Conservation (phyloP, 2,888 invertebrate genomes). For the Patella caerulea region DNA sequence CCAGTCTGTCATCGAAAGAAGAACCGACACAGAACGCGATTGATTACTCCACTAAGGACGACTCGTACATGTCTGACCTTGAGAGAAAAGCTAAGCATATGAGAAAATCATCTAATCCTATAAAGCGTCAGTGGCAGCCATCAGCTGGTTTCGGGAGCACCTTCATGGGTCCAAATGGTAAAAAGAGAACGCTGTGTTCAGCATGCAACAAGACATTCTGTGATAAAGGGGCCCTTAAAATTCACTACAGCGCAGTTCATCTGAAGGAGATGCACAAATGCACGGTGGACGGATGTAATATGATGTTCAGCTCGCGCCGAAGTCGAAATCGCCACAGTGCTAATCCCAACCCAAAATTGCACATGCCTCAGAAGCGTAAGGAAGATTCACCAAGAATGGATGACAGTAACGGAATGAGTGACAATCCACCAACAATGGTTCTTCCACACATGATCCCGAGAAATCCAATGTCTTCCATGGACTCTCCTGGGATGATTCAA, state of each 20-base stretch:
- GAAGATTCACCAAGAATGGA: slow-evolving; percentile 77
- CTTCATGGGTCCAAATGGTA: slow-evolving; percentile 73
- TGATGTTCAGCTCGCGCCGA: slow-evolving; percentile 98
- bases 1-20: slow-evolving; percentile 41
- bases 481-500: slow-evolving; percentile 44
- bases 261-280: slow-evolving; percentile 99
- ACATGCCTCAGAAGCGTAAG: slow-evolving; percentile 92
- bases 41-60: slow-evolving; percentile 60
- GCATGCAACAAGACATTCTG: slow-evolving; percentile 99
- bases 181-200: slow-evolving; percentile 97
- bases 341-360: slow-evolving; percentile 97
- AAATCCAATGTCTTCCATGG: slow-evolving; percentile 44
- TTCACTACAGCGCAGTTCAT: slow-evolving; percentile 99
- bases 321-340: slow-evolving; percentile 97
- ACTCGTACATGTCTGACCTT: slow-evolving; percentile 44
- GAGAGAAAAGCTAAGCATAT: slow-evolving; percentile 69
- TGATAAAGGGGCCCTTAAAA: slow-evolving; percentile 99
- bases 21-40: slow-evolving; percentile 47
- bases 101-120: slow-evolving; percentile 71
- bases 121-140: slow-evolving; percentile 73
- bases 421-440: slow-evolving; percentile 51
- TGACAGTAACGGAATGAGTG: slow-evolving; percentile 43
- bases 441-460: slow-evolving; percentile 43
- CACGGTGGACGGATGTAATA: slow-evolving; percentile 97
- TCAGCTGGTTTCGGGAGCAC: slow-evolving; percentile 66